Evolutionary conservation across 37 sponge, comb jelly and placozoan genomes (phyloP).

Genomic region (Cliona cf. orientalis): DNA sequence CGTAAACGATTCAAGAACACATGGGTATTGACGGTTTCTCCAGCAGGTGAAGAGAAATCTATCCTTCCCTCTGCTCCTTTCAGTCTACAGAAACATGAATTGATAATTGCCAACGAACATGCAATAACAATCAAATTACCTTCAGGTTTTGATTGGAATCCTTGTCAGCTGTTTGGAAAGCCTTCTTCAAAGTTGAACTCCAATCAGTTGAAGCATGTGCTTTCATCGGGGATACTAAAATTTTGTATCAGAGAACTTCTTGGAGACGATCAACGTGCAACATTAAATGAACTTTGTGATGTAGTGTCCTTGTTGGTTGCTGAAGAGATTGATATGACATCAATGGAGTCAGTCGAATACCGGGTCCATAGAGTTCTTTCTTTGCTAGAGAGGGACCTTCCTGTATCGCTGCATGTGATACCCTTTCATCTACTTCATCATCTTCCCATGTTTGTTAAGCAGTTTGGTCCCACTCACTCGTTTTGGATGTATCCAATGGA

Average conservation of each 20-base stretch:
- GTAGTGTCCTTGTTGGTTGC: no score
- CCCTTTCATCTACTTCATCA: no score
- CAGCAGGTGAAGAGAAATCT: not conserved
- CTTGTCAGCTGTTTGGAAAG: not conserved
- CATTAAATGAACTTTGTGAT: no score
- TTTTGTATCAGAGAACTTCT: not conserved
- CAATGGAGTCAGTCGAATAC: no score
- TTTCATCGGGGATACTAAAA: not conserved
- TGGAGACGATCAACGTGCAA: no score
- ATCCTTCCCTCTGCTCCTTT: conserved; percentile 9
- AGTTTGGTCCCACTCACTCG: no score
- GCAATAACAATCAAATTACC: not conserved
- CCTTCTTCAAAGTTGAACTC: not conserved
- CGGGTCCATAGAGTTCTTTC: no score
- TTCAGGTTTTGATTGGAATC: not conserved
- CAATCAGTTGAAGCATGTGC: not conserved
- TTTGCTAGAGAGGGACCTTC: no score
- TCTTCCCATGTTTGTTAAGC: no score
- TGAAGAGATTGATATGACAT: no score
- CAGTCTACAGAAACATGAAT: not conserved
- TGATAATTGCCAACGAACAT: not conserved
- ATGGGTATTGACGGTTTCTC: not conserved
- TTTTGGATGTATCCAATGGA: no score
- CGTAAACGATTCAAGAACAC: not conserved
- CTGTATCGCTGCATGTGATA: no score